These are phyloP conservation scores for Hirundichthys speculiger DNA, from an alignment of 2,113 vertebrate genomes.

Conservation along the genomic window DNA sequence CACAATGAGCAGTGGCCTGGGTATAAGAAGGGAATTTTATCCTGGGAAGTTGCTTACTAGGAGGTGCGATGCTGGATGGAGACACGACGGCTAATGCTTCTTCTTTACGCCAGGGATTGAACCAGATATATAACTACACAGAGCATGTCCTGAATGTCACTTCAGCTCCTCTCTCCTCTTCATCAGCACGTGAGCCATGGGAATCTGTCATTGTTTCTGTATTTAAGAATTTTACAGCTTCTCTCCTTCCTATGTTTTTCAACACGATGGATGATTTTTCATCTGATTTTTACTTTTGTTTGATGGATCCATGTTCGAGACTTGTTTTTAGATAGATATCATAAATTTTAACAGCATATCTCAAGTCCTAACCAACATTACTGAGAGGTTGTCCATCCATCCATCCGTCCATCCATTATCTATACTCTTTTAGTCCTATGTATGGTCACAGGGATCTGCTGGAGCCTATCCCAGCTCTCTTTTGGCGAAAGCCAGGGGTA, in stretches of 20 bases:
- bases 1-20: slow-evolving; percentile 24
- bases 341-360: slow-evolving; percentile 3
- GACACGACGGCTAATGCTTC: slow-evolving; percentile 11
- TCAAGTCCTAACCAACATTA: not conserved
- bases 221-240: slow-evolving; percentile 23
- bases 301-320: slow-evolving; percentile 5
- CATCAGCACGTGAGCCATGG: slow-evolving; percentile 24
- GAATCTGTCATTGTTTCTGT: not conserved
- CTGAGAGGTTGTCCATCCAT: no score
- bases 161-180: slow-evolving; percentile 2
- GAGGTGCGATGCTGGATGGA: slow-evolving; percentile 34
- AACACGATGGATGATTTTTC: slow-evolving; percentile 11
- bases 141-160: slow-evolving; percentile 5
- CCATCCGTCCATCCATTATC: no score
- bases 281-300: slow-evolving; percentile 12
- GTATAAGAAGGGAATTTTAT: slow-evolving; percentile 67
- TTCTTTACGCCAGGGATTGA: slow-evolving; percentile 16
- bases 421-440: no score
- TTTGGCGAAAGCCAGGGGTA: no score
- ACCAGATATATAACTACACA: slow-evolving; percentile 12
- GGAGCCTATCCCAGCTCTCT: no score
- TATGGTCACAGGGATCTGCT: no score
- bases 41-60: slow-evolving; percentile 38
- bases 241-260: not conserved
- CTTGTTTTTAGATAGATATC: slow-evolving; percentile 6